Percentiles rank a stretch among this genome's conserved stretches.
Conservation (phyloP, 2,888 invertebrate species). For the Lochmaea capreae region DNA sequence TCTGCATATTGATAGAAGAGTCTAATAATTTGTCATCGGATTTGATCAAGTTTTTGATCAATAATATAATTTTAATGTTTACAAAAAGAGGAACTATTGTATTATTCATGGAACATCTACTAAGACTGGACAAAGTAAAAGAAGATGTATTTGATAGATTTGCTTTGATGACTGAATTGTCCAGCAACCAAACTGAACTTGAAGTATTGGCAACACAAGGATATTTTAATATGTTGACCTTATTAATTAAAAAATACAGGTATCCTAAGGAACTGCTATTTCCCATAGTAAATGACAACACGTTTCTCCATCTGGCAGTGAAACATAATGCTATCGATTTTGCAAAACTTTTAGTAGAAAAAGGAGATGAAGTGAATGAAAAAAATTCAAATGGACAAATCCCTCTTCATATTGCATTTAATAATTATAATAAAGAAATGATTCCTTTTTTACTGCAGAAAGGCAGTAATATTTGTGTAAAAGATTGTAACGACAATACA, state of each 20-base stretch:
- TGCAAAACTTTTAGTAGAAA: slow-evolving; percentile 3
- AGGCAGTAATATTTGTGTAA: background rate
- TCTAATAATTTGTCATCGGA: background rate
- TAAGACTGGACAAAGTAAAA: background rate
- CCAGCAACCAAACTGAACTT: background rate
- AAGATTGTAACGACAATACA: background rate
- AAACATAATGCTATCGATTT: background rate
- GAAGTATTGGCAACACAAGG: background rate
- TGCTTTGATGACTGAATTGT: background rate
- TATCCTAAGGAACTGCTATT: background rate
- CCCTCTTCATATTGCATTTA: slow-evolving; percentile 8
- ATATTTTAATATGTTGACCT: background rate
- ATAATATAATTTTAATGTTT: slow-evolving; percentile 5
- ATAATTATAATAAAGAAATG: background rate
- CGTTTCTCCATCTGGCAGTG: background rate
- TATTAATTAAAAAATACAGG: background rate
- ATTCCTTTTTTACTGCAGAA: background rate
- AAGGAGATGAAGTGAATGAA: background rate
- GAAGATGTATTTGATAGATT: background rate
- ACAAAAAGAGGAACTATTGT: background rate
- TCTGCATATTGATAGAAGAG: slow-evolving; percentile 3
- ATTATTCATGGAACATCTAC: background rate
- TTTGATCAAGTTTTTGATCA: background rate
- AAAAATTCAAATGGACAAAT: background rate
- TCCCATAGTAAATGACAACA: background rate